Evolutionary conservation across 2,113 vertebrate genomes (phyloP).

Genomic region (Calidris pygmaea): DNA sequence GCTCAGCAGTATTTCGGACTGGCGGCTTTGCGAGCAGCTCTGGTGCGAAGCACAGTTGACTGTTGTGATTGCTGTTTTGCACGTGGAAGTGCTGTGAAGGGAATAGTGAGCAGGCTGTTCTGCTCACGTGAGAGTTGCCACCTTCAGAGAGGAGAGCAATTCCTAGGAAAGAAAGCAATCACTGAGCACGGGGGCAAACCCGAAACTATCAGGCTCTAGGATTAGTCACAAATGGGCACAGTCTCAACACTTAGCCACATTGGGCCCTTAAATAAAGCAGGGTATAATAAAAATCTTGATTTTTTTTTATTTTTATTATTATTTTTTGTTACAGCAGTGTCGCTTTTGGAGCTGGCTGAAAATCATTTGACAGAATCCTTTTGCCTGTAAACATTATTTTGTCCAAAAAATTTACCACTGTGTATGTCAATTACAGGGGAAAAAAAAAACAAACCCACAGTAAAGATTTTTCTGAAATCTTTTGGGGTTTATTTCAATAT

Average conservation of each 20-base stretch:
- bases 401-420: neutral
- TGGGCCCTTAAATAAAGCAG: neutral
- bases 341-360: neutral
- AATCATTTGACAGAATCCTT: neutral
- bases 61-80: neutral
- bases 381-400: neutral
- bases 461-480: neutral
- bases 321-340: neutral
- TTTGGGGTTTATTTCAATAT: neutral
- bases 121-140: neutral
- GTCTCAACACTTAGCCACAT: neutral
- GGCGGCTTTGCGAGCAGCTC: rapidly evolving
- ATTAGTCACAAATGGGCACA: neutral
- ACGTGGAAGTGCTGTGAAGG: neutral
- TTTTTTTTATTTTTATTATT: neutral
- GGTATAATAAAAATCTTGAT: neutral
- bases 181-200: neutral
- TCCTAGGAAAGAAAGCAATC: rapidly evolving
- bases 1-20: neutral
- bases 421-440: neutral
- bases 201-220: rapidly evolving
- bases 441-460: neutral
- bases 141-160: neutral
- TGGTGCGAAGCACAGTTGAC: neutral
- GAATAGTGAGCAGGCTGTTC: neutral